Evolutionary conservation across 2,797 vertebrate species (phyloP).

Genomic region (Argya squamiceps): DNA sequence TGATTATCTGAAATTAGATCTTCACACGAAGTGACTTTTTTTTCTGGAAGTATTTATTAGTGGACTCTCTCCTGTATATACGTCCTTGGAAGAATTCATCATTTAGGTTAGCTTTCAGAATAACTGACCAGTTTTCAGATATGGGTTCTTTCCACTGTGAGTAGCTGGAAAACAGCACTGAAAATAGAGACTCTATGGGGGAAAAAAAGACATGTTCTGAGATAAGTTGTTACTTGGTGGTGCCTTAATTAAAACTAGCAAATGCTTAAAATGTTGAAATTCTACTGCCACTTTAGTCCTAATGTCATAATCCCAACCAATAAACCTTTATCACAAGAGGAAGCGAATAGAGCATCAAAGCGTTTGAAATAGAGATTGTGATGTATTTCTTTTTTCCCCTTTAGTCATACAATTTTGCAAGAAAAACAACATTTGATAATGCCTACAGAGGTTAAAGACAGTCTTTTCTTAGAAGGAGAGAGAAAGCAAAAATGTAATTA

Average conservation of each 20-base stretch:
- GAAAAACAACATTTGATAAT: not conserved
- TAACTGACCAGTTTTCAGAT: not conserved
- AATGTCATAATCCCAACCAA: not conserved
- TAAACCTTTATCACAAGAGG: not conserved
- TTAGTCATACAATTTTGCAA: not conserved
- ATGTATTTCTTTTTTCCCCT: not conserved
- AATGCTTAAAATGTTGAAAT: not conserved
- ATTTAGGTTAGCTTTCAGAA: not conserved
- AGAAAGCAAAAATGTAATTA: not conserved
- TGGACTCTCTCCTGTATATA: not conserved
- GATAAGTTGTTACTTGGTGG: not conserved
- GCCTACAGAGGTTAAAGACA: not conserved
- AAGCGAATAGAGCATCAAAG: not conserved
- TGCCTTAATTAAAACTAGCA: not conserved
- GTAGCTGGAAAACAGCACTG: not conserved
- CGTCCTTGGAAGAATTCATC: not conserved
- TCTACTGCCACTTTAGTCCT: not conserved
- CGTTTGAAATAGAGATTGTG: not conserved
- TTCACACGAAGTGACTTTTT: not conserved
- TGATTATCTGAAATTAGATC: not conserved
- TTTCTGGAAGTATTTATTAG: not conserved
- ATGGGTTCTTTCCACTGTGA: not conserved
- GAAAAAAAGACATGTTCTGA: not conserved
- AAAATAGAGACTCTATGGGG: not conserved
- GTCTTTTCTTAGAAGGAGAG: not conserved